These are phyloP conservation scores for Catharus ustulatus DNA, from an alignment of 2,797 vertebrate species.

Conservation along the genomic window DNA sequence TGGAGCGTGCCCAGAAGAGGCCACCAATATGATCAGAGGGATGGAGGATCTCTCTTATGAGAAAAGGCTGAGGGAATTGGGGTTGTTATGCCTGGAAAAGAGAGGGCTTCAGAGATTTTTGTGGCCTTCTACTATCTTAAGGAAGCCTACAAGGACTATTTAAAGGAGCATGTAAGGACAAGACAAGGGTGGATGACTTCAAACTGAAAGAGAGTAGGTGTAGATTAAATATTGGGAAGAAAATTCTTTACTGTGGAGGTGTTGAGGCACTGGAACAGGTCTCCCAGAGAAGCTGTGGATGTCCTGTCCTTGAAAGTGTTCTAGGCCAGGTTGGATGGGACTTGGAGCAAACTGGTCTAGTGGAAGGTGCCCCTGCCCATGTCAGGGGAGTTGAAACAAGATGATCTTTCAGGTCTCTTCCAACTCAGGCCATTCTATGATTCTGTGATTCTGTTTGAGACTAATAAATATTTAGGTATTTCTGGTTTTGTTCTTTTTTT, in stretches of 20 bases:
- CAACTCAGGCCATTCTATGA: background rate
- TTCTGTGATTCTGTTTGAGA: background rate
- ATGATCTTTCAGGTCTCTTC: background rate
- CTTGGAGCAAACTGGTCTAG: background rate
- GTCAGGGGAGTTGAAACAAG: background rate
- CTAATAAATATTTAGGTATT: background rate
- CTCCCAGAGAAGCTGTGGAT: background rate
- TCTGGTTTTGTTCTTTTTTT: background rate
- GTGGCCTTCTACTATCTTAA: background rate
- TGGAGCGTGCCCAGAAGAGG: too few relatives aligned
- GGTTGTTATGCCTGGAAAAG: background rate
- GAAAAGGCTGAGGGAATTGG: background rate
- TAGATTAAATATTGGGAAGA: background rate
- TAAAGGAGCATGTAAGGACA: background rate
- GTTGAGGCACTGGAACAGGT: background rate
- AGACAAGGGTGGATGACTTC: background rate
- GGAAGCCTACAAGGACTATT: background rate
- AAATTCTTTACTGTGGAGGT: background rate
- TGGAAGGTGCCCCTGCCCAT: background rate
- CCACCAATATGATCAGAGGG: accelerated
- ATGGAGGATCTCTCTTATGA: background rate
- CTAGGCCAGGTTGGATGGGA: background rate
- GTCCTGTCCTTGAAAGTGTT: background rate
- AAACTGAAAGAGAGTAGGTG: background rate
- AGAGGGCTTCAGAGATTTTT: background rate